phyloP scores from a whole-genome alignment of 2,888 invertebrate genomes.

The Oegoconia quadripuncta region DNA sequence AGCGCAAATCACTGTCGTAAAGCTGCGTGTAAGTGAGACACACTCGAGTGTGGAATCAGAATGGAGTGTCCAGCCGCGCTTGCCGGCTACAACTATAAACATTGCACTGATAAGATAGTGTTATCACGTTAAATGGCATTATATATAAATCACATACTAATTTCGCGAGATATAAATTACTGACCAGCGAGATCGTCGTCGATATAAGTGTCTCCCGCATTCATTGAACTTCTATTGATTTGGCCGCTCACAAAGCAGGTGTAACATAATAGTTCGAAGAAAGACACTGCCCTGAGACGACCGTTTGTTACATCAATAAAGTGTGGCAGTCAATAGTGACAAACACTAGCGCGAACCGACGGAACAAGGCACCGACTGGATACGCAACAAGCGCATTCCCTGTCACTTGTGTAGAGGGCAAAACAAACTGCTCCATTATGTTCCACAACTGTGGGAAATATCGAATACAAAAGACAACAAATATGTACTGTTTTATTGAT shows the following conservation, averaged over 20 bases:
- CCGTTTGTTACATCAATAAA: constrained; percentile 40
- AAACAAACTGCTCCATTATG: constrained; percentile 67
- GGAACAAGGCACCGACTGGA: constrained; percentile 55
- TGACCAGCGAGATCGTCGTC: constrained; percentile 53
- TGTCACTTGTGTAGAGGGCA: constrained; percentile 48
- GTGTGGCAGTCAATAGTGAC: constrained; percentile 29
- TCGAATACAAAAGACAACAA: constrained; percentile 55
- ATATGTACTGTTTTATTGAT: constrained; percentile 35
- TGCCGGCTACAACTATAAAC: constrained; percentile 30
- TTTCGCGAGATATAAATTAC: constrained; percentile 21
- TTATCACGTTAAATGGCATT: constrained; percentile 32
- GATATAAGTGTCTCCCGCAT: constrained; percentile 40
- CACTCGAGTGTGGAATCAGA: constrained; percentile 42
- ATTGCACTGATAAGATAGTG: constrained; percentile 56
- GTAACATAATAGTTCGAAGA: constrained; percentile 38
- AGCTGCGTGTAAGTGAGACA: constrained; percentile 41
- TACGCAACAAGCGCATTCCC: constrained; percentile 37
- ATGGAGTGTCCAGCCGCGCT: constrained; percentile 23
- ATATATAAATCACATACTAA: constrained; percentile 35
- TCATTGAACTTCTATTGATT: constrained; percentile 51
- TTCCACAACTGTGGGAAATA: constrained; percentile 65
- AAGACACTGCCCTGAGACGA: constrained; percentile 18
- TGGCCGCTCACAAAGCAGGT: constrained; percentile 25
- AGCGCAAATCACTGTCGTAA: constrained; percentile 40
- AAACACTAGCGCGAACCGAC: constrained; percentile 52